A percentile compares a stretch with the other conserved stretches of the same genome.
Conservation (phyloP, 1,140 invertebrate species). For the Idris sp. region DNA sequence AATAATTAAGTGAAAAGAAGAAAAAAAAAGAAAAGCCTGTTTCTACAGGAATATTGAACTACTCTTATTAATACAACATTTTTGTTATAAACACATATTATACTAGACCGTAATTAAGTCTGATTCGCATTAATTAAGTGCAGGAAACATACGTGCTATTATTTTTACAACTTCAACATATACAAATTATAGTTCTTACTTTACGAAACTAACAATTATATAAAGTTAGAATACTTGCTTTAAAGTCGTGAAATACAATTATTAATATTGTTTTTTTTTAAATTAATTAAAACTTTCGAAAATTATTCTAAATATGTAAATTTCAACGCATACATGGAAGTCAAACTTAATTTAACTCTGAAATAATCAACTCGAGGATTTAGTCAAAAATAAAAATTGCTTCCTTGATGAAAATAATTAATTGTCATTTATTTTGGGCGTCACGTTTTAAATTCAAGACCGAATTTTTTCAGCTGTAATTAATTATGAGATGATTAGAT, state of each 20-base stretch:
- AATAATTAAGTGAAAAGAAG: slow-evolving; percentile 1
- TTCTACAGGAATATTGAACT: slow-evolving; percentile 6
- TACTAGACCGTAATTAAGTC: slow-evolving; percentile 24
- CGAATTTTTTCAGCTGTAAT: no score
- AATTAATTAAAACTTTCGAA: slow-evolving; percentile 37
- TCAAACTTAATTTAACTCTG: slow-evolving; percentile 6
- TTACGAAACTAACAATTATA: slow-evolving; percentile 22
- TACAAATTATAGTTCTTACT: slow-evolving; percentile 34
- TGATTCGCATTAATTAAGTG: slow-evolving; percentile 44
- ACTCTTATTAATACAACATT: slow-evolving; percentile 24
- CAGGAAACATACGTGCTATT: slow-evolving; percentile 26
- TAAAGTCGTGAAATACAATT: slow-evolving; percentile 12
- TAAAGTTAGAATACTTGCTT: slow-evolving; percentile 23
- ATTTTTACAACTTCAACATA: slow-evolving; percentile 37
- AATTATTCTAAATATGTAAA: slow-evolving; percentile 18
- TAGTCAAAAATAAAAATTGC: no score
- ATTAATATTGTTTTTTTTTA: slow-evolving; percentile 14
- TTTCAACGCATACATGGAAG: no score
- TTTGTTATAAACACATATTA: slow-evolving; percentile 18
- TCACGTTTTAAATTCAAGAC: no score
- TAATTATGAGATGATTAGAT: no score
- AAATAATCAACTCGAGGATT: no score
- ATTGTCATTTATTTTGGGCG: no score
- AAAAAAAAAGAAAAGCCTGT: neutral
- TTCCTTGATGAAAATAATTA: no score